Percentiles rank a stretch among this genome's conserved stretches.
Evolutionary conservation across 1,140 invertebrate species (phyloP).

Genomic region (Rhagoletis zephyria): DNA sequence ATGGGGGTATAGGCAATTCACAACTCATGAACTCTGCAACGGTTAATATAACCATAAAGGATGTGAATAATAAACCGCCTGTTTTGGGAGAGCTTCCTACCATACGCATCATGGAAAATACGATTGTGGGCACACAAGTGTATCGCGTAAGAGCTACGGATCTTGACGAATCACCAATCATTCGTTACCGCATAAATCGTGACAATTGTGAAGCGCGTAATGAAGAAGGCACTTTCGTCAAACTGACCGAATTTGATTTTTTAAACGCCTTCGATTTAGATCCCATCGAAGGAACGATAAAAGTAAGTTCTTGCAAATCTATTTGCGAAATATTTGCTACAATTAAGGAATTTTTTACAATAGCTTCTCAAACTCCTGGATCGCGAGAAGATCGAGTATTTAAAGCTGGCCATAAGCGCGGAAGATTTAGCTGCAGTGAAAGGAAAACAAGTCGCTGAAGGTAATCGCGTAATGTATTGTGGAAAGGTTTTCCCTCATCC

Average conservation of each 20-base stretch:
- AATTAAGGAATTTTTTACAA: background rate
- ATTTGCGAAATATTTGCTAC: background rate
- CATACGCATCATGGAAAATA: slow-evolving; percentile 81
- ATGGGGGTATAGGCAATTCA: slow-evolving; percentile 88
- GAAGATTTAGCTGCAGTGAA: slow-evolving; percentile 88
- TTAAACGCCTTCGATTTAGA: slow-evolving; percentile 83
- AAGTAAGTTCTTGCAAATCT: slow-evolving; percentile 68
- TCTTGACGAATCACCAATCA: slow-evolving; percentile 83
- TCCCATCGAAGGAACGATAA: slow-evolving; percentile 82
- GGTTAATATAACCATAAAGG: slow-evolving; percentile 88
- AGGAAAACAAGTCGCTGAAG: slow-evolving; percentile 81
- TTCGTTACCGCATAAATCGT: slow-evolving; percentile 83
- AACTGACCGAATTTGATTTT: slow-evolving; percentile 82
- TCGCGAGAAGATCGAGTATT: slow-evolving; percentile 86
- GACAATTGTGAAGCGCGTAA: slow-evolving; percentile 83
- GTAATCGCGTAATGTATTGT: slow-evolving; percentile 71
- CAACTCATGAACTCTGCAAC: slow-evolving; percentile 80
- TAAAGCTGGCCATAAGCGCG: slow-evolving; percentile 83
- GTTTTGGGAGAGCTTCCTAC: slow-evolving; percentile 81
- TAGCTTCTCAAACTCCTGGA: slow-evolving; percentile 80
- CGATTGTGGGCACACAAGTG: slow-evolving; percentile 81
- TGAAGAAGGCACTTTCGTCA: slow-evolving; percentile 84
- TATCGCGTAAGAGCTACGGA: slow-evolving; percentile 83
- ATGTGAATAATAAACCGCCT: slow-evolving; percentile 93
- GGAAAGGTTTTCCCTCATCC: too few species aligned